Conservation (phyloP, 1,140 invertebrate genomes). For the Ostrea edulis region DNA sequence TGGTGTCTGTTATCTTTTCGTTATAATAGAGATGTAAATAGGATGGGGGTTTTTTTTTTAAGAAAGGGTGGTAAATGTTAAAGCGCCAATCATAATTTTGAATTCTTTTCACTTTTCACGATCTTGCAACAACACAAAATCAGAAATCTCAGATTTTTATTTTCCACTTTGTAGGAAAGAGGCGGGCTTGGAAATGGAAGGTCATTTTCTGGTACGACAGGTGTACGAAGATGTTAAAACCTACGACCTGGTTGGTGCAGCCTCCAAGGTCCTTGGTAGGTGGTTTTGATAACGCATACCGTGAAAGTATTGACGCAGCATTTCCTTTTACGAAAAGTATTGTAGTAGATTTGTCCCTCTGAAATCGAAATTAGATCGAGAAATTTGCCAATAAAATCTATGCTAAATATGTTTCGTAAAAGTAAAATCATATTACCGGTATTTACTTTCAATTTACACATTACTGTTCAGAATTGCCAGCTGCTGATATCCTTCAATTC, state of each 20-base stretch:
- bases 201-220: constrained; percentile 94
- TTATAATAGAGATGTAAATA: background rate
- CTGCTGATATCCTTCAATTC: constrained; percentile 92
- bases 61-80: background rate
- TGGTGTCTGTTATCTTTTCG: background rate
- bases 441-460: no score
- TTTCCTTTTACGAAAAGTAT: background rate
- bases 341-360: background rate
- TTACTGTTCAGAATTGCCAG: constrained; percentile 88
- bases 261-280: constrained; percentile 93
- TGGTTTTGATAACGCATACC: constrained; percentile 61
- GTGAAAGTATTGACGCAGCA: background rate
- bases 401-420: no score
- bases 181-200: constrained; percentile 95
- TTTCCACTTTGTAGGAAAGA: constrained; percentile 85
- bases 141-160: background rate
- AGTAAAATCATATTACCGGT: no score
- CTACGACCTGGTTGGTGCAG: constrained; percentile 94
- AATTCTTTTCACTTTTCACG: background rate
- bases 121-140: no score
- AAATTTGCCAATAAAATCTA: no score
- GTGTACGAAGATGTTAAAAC: constrained; percentile 97
- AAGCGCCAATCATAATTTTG: background rate
- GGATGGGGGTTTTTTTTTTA: background rate
- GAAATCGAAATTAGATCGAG: no score